These are phyloP conservation scores for Melanostoma mellinum DNA, from an alignment of 2,888 invertebrate species.

Conservation along the genomic window DNA sequence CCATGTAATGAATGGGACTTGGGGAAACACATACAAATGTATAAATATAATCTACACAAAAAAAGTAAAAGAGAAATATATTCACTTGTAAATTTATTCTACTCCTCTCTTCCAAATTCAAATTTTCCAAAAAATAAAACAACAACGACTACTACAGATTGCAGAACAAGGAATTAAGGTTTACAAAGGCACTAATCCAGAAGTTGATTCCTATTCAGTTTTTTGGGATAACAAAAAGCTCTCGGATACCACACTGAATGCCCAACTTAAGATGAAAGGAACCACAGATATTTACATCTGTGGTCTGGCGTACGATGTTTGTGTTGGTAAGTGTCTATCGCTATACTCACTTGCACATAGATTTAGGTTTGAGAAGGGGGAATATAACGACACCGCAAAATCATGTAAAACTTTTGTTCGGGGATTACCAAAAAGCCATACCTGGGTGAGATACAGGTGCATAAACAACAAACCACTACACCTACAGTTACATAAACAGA, in stretches of 20 bases:
- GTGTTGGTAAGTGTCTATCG: slow-evolving; percentile 87
- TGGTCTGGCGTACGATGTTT: slow-evolving; percentile 97
- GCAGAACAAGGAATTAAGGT: slow-evolving; percentile 90
- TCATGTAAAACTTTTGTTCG: slow-evolving; percentile 19
- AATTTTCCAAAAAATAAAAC: slow-evolving; percentile 5
- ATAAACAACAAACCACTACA: not conserved
- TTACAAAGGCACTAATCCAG: slow-evolving; percentile 95
- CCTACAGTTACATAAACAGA: not conserved
- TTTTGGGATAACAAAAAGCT: slow-evolving; percentile 99
- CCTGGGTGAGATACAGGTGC: slow-evolving; percentile 12
- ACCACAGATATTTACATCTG: slow-evolving; percentile 97
- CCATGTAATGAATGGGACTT: no score
- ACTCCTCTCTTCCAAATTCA: not conserved
- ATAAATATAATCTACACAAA: slow-evolving; percentile 6
- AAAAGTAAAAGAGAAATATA: not conserved
- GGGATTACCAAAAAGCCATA: slow-evolving; percentile 20
- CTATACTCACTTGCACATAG: not conserved
- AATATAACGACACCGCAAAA: slow-evolving; percentile 15
- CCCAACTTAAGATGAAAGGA: slow-evolving; percentile 89
- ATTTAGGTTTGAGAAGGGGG: not conserved
- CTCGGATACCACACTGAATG: slow-evolving; percentile 92
- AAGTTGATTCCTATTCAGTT: slow-evolving; percentile 98
- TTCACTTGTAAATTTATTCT: not conserved
- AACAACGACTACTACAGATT: slow-evolving; percentile 82
- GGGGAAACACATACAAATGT: no score